Percentiles rank a stretch among this genome's conserved stretches.
Conservation (phyloP, 2,797 vertebrate species). For the Malacoctenus gilli region DNA sequence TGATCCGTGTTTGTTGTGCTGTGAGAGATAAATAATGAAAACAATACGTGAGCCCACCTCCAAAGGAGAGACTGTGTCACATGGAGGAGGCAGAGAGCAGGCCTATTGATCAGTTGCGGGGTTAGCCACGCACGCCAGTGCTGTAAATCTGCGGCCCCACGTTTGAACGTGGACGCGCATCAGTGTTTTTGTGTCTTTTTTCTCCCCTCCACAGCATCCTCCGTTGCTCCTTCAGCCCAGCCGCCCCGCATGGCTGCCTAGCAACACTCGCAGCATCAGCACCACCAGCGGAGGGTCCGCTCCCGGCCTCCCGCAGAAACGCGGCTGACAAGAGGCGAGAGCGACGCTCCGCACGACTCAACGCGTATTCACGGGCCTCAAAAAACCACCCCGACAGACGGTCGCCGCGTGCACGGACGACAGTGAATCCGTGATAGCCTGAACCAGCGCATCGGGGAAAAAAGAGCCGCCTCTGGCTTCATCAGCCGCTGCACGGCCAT, state of each 20-base stretch:
- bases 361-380: too few species aligned
- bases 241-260: constrained; percentile 75
- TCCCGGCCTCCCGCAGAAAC: constrained; percentile 54
- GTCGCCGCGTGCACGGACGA: too few species aligned
- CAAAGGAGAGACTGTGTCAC: not conserved
- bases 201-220: constrained; percentile 1
- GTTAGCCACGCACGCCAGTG: too few species aligned
- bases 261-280: constrained; percentile 83
- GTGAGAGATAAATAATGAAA: not conserved
- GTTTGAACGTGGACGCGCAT: too few species aligned
- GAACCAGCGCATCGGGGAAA: too few species aligned
- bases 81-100: not conserved
- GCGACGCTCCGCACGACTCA: not conserved
- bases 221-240: constrained; percentile 5
- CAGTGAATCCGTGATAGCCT: too few species aligned
- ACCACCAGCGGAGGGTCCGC: constrained; percentile 54
- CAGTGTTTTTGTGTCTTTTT: not conserved
- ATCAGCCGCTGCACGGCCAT: not conserved
- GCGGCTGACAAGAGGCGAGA: not conserved
- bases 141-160: not conserved
- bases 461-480: not conserved
- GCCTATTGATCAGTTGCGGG: constrained; percentile 6
- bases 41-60: constrained; percentile 6
- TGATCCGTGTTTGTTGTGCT: constrained; percentile 6
- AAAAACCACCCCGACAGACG: too few species aligned